These are phyloP conservation scores for Philopedon plagiatum DNA, from an alignment of 2,888 invertebrate species.

Conservation along the genomic window DNA sequence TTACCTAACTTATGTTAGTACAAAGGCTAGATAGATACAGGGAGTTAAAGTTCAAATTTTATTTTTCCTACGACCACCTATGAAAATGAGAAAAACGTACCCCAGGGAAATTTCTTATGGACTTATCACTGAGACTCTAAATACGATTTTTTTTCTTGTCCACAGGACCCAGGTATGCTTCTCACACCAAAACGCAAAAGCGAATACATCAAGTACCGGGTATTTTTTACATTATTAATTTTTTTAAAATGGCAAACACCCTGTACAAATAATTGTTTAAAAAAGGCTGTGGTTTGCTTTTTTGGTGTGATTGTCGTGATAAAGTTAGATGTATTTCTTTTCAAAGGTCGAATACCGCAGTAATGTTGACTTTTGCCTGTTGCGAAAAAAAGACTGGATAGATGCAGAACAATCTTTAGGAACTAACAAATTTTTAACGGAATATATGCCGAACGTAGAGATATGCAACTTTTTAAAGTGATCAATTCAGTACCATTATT, in stretches of 20 bases:
- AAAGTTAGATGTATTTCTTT: constrained; percentile 27
- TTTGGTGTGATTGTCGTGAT: constrained; percentile 36
- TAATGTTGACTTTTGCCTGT: constrained; percentile 5
- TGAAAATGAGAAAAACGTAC: too few relatives aligned
- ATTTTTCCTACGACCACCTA: too few relatives aligned
- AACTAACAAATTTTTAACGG: neutral
- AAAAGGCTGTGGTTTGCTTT: constrained; percentile 46
- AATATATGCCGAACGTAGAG: neutral
- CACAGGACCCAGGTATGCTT: too few relatives aligned
- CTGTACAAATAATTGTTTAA: neutral
- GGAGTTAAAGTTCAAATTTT: too few relatives aligned
- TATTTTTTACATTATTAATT: neutral
- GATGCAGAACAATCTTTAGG: constrained; percentile 12
- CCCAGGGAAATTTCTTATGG: too few relatives aligned
- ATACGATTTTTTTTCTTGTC: too few relatives aligned
- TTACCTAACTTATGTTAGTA: too few relatives aligned
- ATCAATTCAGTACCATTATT: too few relatives aligned
- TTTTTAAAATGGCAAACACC: neutral
- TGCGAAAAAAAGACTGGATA: constrained; percentile 17
- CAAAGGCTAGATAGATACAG: too few relatives aligned
- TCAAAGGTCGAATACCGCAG: constrained; percentile 10
- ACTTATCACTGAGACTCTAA: too few relatives aligned
- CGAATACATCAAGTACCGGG: too few relatives aligned
- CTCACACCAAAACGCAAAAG: too few relatives aligned
- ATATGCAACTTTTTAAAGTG: neutral